Evolutionary conservation across 2,888 invertebrate genomes (phyloP).

Genomic region (Hirtodrosophila confusa): DNA sequence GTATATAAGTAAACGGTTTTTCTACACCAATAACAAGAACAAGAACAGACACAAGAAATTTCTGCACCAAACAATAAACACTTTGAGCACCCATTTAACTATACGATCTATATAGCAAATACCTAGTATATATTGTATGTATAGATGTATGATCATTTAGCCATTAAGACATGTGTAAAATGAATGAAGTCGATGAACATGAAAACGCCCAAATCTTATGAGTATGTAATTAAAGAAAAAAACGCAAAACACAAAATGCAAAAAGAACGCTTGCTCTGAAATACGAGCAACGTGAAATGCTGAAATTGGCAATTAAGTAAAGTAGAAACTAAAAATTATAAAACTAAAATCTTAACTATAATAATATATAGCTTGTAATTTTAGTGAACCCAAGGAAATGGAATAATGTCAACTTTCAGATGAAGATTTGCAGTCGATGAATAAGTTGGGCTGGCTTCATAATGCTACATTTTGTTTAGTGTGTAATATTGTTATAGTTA

Average conservation of each 20-base stretch:
- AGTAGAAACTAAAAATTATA: slow-evolving; percentile 28
- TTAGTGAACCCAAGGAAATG: not conserved
- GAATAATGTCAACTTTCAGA: not conserved
- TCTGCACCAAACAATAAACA: slow-evolving; percentile 38
- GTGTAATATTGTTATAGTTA: slow-evolving; percentile 67
- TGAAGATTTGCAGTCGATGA: not conserved
- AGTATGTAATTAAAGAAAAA: slow-evolving; percentile 72
- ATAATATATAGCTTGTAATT: slow-evolving; percentile 19
- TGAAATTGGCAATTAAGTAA: slow-evolving; percentile 77
- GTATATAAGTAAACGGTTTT: slow-evolving; percentile 57
- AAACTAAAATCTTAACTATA: slow-evolving; percentile 23
- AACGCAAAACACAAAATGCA: slow-evolving; percentile 33
- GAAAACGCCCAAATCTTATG: slow-evolving; percentile 84
- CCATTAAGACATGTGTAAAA: slow-evolving; percentile 65
- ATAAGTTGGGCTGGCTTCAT: slow-evolving; percentile 22
- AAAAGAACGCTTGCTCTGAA: slow-evolving; percentile 39
- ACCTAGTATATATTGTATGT: slow-evolving; percentile 31
- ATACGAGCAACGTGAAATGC: slow-evolving; percentile 55
- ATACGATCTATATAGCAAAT: slow-evolving; percentile 47
- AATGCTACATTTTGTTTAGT: slow-evolving; percentile 70
- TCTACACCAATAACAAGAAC: slow-evolving; percentile 44
- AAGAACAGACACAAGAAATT: slow-evolving; percentile 24
- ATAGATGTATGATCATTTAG: slow-evolving; percentile 40
- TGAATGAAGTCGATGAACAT: slow-evolving; percentile 69
- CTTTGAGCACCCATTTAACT: slow-evolving; percentile 66